These are phyloP conservation scores for Thomomys bottae DNA, from an alignment of 2,113 vertebrate species.

Conservation along the genomic window DNA sequence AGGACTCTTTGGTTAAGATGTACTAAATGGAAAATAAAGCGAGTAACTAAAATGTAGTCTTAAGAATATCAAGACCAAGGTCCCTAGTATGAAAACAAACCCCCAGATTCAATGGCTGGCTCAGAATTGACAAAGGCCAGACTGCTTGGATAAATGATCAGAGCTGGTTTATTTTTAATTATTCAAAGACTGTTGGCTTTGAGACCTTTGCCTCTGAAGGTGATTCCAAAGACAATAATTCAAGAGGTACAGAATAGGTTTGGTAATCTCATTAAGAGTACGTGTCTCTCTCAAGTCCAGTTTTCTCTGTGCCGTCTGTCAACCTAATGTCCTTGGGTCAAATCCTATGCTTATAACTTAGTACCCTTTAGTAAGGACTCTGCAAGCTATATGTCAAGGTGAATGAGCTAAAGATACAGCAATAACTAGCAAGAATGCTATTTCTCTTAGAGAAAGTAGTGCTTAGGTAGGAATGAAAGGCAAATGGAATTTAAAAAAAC, in stretches of 20 bases:
- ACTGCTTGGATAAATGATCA: not conserved
- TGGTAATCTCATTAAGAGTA: not conserved
- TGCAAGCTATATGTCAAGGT: constrained; percentile 15
- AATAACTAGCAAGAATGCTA: constrained; percentile 6
- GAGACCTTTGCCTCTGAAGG: not conserved
- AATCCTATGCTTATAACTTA: not conserved
- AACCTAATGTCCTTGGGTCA: not conserved
- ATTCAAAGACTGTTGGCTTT: not conserved
- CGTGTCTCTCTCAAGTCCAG: not conserved
- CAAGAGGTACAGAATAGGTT: not conserved
- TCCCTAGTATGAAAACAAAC: not conserved
- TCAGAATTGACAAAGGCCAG: not conserved
- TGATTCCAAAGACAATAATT: not conserved
- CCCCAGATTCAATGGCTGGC: not conserved
- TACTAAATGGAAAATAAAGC: not conserved
- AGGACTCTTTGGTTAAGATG: too few relatives aligned
- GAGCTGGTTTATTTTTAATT: not conserved
- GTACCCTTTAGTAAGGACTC: not conserved
- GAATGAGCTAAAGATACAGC: constrained; percentile 9
- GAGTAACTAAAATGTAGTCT: not conserved
- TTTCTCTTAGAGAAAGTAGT: not conserved
- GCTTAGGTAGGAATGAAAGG: not conserved
- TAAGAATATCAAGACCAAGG: not conserved
- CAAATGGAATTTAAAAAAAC: constrained; percentile 46
- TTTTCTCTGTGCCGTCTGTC: not conserved